phyloP scores from a whole-genome alignment of 2,888 invertebrate genomes.

The Lumbricus terrestris region DNA sequence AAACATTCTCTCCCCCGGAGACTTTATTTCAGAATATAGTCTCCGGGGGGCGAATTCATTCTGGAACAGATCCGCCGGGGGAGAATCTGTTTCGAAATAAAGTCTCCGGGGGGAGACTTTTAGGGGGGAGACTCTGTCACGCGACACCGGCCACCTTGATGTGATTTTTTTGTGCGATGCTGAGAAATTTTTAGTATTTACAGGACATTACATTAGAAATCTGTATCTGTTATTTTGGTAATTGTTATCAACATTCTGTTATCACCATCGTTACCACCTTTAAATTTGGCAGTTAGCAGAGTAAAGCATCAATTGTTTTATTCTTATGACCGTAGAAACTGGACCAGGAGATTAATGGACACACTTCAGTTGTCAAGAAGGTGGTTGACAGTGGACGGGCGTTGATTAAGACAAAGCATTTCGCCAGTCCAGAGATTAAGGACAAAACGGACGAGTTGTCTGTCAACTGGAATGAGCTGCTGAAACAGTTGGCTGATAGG shows the following conservation, averaged over 20 bases:
- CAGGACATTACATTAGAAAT: background rate
- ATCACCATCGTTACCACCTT: background rate
- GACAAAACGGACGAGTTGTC: conserved; percentile 73
- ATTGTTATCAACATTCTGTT: background rate
- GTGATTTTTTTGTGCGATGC: no score
- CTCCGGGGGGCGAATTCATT: no score
- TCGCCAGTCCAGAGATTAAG: conserved; percentile 76
- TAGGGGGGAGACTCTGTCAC: no score
- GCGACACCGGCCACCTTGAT: no score
- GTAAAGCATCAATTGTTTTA: background rate
- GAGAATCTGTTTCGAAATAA: no score
- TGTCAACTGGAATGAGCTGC: conserved; percentile 73
- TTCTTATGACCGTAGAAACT: conserved; percentile 68
- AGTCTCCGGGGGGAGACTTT: no score
- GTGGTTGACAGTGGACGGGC: conserved; percentile 74
- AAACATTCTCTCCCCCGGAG: no score
- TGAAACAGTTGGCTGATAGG: conserved; percentile 71
- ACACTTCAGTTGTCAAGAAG: conserved; percentile 80
- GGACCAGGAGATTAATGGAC: conserved; percentile 81
- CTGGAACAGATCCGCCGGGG: no score
- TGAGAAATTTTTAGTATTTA: no score
- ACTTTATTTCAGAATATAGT: no score
- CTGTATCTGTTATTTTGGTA: background rate
- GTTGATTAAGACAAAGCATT: conserved; percentile 75
- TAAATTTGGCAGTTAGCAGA: background rate